Conservation (phyloP, 2,797 vertebrate genomes). For the Syndactyla subalaris region DNA sequence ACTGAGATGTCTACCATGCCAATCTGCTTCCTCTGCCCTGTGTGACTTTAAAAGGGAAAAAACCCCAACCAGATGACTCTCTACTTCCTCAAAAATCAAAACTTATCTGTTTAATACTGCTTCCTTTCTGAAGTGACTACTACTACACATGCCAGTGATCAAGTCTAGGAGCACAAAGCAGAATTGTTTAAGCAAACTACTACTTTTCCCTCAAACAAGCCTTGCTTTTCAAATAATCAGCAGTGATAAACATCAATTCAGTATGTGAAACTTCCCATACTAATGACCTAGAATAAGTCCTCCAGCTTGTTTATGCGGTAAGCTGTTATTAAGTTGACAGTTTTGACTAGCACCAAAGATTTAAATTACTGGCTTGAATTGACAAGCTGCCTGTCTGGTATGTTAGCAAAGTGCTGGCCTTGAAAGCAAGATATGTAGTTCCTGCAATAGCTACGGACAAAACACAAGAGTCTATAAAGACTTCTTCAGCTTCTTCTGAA, state of each 20-base stretch:
- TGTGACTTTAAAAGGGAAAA: not conserved
- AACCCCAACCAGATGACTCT: not conserved
- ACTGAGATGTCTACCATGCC: not conserved
- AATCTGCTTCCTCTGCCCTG: not conserved
- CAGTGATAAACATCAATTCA: constrained; percentile 51
- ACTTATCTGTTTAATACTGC: not conserved
- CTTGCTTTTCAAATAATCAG: constrained; percentile 41
- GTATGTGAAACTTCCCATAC: constrained; percentile 37
- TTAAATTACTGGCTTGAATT: constrained; percentile 55
- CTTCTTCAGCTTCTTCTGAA: not conserved
- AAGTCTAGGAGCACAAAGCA: not conserved
- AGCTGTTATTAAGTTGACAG: constrained; percentile 60
- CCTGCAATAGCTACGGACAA: constrained; percentile 10
- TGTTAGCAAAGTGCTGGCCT: not conserved
- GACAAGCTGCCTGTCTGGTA: constrained; percentile 32
- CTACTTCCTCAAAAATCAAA: not conserved
- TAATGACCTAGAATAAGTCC: constrained; percentile 46
- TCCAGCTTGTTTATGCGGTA: constrained; percentile 51
- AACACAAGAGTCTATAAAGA: not conserved
- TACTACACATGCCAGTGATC: not conserved
- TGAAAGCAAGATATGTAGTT: not conserved
- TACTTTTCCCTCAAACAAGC: not conserved
- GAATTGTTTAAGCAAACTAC: not conserved
- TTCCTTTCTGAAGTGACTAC: not conserved
- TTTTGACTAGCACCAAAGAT: constrained; percentile 58